Conservation (phyloP, 2,797 vertebrate species). For the Megalops cyprinoides region DNA sequence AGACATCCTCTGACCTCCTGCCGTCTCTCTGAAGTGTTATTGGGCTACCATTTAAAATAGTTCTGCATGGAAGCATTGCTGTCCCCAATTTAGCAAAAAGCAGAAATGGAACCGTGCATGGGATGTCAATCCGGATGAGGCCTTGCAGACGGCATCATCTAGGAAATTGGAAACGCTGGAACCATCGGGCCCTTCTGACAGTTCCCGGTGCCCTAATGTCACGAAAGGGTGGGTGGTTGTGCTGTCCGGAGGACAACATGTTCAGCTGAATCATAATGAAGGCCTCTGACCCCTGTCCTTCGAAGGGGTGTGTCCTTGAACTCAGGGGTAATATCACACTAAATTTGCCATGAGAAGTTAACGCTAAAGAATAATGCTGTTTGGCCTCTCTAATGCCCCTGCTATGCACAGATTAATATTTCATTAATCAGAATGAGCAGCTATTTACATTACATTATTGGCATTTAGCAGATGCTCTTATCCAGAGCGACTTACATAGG, state of each 20-base stretch:
- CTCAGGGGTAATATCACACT: background rate
- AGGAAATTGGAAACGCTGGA: too few species aligned
- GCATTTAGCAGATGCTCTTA: too few species aligned
- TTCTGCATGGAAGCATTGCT: background rate
- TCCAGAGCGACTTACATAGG: too few species aligned
- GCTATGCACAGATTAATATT: too few species aligned
- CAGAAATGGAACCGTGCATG: background rate
- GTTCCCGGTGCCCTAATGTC: background rate
- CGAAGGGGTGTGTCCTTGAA: background rate
- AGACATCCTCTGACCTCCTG: background rate
- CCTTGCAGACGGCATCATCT: too few species aligned
- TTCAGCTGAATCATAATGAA: background rate
- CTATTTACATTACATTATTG: too few species aligned
- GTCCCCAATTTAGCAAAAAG: background rate
- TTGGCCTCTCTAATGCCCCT: too few species aligned
- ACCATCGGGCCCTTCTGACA: background rate
- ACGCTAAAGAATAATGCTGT: too few species aligned
- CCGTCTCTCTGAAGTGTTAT: background rate
- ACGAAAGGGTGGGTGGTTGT: background rate
- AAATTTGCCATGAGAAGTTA: background rate
- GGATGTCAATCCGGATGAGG: too few species aligned
- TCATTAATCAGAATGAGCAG: too few species aligned
- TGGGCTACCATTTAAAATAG: background rate
- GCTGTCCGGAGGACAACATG: background rate
- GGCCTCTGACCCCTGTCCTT: background rate